A percentile compares a stretch with the other conserved stretches of the same genome.
Conservation (phyloP, 1,140 invertebrate species). For the Piezodorus guildinii region DNA sequence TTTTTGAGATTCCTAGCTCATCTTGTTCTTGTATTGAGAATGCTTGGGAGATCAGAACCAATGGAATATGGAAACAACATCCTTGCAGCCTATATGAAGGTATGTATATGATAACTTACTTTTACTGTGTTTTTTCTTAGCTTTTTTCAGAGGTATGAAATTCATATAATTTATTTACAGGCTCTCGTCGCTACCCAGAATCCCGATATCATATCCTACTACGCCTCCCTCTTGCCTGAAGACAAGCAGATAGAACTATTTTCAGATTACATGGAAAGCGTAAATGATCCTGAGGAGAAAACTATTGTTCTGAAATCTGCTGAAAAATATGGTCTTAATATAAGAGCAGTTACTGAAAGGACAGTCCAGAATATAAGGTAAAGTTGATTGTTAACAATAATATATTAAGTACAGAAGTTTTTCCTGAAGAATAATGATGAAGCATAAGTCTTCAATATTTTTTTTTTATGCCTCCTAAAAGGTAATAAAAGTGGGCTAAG, state of each 20-base stretch:
- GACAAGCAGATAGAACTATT: constrained; percentile 62
- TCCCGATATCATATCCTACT: constrained; percentile 70
- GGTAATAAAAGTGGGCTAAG: too few species aligned
- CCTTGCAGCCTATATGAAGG: constrained; percentile 52
- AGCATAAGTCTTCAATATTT: too few species aligned
- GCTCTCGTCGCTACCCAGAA: constrained; percentile 59
- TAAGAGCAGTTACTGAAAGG: constrained; percentile 67
- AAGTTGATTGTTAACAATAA: not conserved
- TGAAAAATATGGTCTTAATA: constrained; percentile 62
- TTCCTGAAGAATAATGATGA: too few species aligned
- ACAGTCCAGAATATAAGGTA: constrained; percentile 67
- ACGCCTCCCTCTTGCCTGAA: constrained; percentile 60
- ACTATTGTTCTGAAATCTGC: constrained; percentile 49
- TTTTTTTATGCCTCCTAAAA: too few species aligned
- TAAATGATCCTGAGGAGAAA: constrained; percentile 50
- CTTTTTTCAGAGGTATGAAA: too few species aligned
- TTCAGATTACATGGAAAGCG: constrained; percentile 61
- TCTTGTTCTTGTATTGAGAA: constrained; percentile 67
- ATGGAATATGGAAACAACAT: constrained; percentile 59
- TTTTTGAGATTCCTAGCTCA: constrained; percentile 57
- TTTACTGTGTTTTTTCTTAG: not conserved
- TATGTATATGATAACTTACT: constrained; percentile 21
- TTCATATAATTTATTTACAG: constrained; percentile 39
- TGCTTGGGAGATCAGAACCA: constrained; percentile 55
- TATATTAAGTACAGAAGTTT: too few species aligned